Conservation (phyloP, 1,140 invertebrate genomes). For the Bombus balteatus region DNA sequence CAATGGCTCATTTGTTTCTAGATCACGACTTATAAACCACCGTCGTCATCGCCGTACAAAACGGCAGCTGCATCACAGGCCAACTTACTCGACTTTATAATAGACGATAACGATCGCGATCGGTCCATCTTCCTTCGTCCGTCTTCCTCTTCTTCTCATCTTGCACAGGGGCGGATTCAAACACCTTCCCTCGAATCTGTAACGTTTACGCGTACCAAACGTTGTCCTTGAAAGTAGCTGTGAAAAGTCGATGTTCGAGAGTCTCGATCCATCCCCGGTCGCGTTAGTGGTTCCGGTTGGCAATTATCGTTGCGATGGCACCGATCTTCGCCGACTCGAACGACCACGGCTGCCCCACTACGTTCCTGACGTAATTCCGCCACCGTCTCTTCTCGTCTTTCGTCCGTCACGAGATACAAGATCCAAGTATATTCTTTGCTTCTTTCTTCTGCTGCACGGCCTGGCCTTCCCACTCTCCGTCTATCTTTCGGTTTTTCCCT, state of each 20-base stretch:
- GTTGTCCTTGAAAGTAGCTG: background rate
- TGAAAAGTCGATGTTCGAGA: background rate
- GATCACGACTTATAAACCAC: slow-evolving; percentile 74
- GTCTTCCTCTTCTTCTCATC: slow-evolving; percentile 49
- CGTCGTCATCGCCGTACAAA: slow-evolving; percentile 57
- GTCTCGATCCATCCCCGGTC: slow-evolving; percentile 25
- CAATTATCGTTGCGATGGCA: slow-evolving; percentile 62
- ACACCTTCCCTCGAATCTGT: background rate
- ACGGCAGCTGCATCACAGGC: slow-evolving; percentile 73
- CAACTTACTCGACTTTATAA: slow-evolving; percentile 72
- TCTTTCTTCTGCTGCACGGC: slow-evolving; percentile 54
- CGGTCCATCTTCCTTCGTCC: slow-evolving; percentile 60
- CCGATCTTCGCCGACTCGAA: slow-evolving; percentile 52
- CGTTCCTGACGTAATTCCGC: slow-evolving; percentile 65
- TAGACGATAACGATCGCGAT: slow-evolving; percentile 77
- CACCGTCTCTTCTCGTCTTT: slow-evolving; percentile 57
- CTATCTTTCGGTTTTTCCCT: slow-evolving; percentile 45
- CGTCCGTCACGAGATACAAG: slow-evolving; percentile 44
- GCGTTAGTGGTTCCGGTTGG: slow-evolving; percentile 15
- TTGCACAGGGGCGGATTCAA: slow-evolving; percentile 3
- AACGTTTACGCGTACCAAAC: background rate
- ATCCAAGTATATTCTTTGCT: slow-evolving; percentile 32
- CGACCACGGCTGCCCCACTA: slow-evolving; percentile 54
- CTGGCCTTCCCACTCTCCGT: slow-evolving; percentile 29
- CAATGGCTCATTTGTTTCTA: slow-evolving; percentile 76